phyloP scores from a whole-genome alignment of 2,888 invertebrate species.

The Leuctra nigra region DNA sequence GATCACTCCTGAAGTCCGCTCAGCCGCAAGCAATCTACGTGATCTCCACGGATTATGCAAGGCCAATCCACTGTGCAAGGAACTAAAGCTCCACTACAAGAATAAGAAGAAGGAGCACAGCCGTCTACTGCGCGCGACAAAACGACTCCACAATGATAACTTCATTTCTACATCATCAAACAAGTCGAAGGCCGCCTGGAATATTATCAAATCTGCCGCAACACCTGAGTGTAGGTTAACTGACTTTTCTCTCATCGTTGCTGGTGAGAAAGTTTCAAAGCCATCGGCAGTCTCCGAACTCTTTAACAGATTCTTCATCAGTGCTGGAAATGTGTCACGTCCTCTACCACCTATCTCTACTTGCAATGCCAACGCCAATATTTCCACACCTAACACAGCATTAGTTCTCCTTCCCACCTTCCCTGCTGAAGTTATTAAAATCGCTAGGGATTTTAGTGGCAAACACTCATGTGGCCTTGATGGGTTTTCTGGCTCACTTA shows the following conservation, averaged over 20 bases:
- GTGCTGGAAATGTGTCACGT: background rate
- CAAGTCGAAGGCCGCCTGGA: background rate
- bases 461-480: too few relatives aligned
- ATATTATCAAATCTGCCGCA: background rate
- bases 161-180: background rate
- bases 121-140: background rate
- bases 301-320: background rate
- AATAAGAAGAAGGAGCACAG: background rate
- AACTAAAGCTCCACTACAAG: background rate
- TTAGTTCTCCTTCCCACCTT: too few relatives aligned
- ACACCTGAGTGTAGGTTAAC: too few relatives aligned
- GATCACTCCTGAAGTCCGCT: conserved; percentile 1
- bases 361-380: too few relatives aligned
- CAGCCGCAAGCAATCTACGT: background rate
- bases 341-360: background rate
- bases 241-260: background rate
- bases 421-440: too few relatives aligned
- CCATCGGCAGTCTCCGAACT: background rate
- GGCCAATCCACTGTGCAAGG: background rate
- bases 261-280: background rate
- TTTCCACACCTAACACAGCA: too few relatives aligned
- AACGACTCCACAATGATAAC: background rate
- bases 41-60: background rate
- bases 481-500: too few relatives aligned
- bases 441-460: too few relatives aligned